Evolutionary conservation across 2,113 vertebrate genomes (phyloP), one percentile per base, ranked within the genome.

Genomic region (Aythya baeri): DNA sequence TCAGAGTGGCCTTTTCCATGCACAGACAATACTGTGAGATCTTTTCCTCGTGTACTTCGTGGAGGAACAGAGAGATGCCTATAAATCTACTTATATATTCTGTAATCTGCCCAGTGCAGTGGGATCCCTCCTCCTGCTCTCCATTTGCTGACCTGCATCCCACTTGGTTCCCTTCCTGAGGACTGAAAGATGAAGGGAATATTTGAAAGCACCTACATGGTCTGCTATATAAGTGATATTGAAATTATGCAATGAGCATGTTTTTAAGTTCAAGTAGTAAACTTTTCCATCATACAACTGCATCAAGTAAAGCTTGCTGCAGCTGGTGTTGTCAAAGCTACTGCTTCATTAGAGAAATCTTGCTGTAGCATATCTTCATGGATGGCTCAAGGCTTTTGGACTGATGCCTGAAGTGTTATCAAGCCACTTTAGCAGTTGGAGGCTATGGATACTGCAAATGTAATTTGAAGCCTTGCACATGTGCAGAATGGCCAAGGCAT

Each of bases 351-450:
- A 61, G 87, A 65, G 52, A 32, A 84, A 49, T 59, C 25, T 63
- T 77, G 71, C 52, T 84, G 17, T 91, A 49, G 72, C 38, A 26
- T 75, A 25, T 52, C 43, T 89, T 0, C 49, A 52, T 57, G 49
- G 75, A 38, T 88, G 43, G 68, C 73, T 93, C 77, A 94, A 92
- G 68, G 46, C 57, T 93, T 88, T 65, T 88, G 86, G 76, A 92
- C 70, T 25, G 62, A 84, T 93, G 74, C 91, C 86, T 92, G 44
- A 78, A 67, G 27, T 83, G 17, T 86, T 90, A 70, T 86, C 29
- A 34, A 49, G 86, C 67, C 34, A 81, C 34, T 14, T 57, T 72
- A 73, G 52, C 92, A 86, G 43, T 52, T 89, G 86, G 61, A 88
- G 76, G 46, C 83, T 92, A 38, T 72, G 65, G 52, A n/a, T 61